These are phyloP conservation scores for Eretmochelys imbricata DNA, from an alignment of 2,113 vertebrate species.

Conservation along the genomic window DNA sequence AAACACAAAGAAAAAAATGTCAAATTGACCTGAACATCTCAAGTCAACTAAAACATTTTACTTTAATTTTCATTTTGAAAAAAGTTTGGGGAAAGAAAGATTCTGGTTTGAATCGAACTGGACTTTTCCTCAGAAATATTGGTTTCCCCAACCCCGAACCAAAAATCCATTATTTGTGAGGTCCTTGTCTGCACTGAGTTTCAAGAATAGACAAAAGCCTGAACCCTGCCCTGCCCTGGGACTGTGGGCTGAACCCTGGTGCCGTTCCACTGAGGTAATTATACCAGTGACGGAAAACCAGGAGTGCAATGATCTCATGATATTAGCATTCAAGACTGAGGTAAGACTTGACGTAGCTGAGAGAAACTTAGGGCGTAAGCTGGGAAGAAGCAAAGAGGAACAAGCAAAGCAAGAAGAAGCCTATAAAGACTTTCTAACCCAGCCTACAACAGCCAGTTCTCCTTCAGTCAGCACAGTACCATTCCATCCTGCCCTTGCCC, in stretches of 20 bases:
- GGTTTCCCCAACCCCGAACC: too few relatives aligned
- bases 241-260: background rate
- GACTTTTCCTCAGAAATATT: background rate
- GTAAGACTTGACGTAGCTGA: background rate
- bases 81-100: background rate
- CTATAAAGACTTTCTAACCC: background rate
- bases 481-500: constrained; percentile 82
- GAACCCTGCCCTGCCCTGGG: background rate
- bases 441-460: background rate
- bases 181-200: background rate
- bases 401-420: background rate
- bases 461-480: background rate
- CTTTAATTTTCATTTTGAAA: background rate
- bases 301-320: background rate
- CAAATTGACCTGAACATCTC: too few relatives aligned
- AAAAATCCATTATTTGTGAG: background rate
- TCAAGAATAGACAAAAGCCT: background rate
- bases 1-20: too few relatives aligned
- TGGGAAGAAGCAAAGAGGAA: background rate
- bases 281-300: background rate
- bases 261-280: background rate
- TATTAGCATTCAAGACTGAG: background rate
- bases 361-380: background rate
- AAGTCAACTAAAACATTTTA: too few relatives aligned
- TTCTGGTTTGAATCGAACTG: background rate